Percentiles rank a stretch among this genome's conserved stretches.
These are phyloP conservation scores for Astyanax mexicanus DNA, from an alignment of 2,797 vertebrate genomes.

Conservation along the genomic window DNA sequence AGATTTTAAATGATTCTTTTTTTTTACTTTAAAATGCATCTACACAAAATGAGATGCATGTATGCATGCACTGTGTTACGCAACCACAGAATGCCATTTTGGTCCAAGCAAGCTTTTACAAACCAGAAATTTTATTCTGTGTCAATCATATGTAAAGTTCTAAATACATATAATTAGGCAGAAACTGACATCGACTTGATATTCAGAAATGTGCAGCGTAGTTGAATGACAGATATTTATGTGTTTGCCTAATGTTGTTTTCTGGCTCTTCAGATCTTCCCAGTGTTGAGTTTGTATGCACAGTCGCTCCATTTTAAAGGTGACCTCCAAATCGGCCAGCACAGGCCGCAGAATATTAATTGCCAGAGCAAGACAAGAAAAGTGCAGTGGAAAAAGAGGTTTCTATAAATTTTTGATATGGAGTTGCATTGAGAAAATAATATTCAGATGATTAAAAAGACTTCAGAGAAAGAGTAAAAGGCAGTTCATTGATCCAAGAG, in stretches of 20 bases:
- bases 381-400: constrained; percentile 64
- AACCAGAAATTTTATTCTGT: not conserved
- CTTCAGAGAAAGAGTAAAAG: constrained; percentile 82
- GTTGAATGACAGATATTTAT: not conserved
- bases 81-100: not conserved
- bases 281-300: constrained; percentile 29
- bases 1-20: too few species aligned
- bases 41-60: too few species aligned
- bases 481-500: constrained; percentile 80
- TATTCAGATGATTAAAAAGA: constrained; percentile 85
- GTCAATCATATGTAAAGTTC: too few species aligned
- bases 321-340: constrained; percentile 62
- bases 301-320: constrained; percentile 39
- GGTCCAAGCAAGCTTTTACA: not conserved
- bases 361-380: constrained; percentile 69
- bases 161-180: not conserved
- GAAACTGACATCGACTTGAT: not conserved
- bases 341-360: constrained; percentile 76
- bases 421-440: constrained; percentile 78
- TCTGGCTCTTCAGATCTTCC: constrained; percentile 38
- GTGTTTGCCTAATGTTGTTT: constrained; percentile 17
- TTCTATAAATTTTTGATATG: constrained; percentile 83
- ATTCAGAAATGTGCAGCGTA: not conserved
- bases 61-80: not conserved
- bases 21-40: not conserved